phyloP scores from a whole-genome alignment of 2,113 vertebrate genomes.

The Cairina moschata region DNA sequence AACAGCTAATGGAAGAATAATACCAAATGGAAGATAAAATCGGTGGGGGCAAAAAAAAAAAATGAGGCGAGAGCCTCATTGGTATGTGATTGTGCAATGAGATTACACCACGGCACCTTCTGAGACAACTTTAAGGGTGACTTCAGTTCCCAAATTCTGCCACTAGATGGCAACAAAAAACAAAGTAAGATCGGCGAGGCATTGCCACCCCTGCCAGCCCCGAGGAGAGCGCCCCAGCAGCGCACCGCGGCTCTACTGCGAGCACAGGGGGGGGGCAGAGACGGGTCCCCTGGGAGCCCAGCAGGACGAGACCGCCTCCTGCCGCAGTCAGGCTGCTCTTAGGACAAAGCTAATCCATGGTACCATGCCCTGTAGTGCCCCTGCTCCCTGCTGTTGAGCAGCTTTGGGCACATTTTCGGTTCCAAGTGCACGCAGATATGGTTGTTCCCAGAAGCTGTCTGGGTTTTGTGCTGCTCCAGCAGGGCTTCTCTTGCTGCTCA shows the following conservation, averaged over 20 bases:
- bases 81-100: background rate
- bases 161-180: conserved; percentile 57
- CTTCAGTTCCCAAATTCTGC: background rate
- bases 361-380: background rate
- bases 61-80: background rate
- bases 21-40: background rate
- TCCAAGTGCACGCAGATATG: background rate
- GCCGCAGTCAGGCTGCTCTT: background rate
- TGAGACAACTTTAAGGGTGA: background rate
- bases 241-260: fast-evolving
- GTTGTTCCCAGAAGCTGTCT: background rate
- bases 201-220: background rate
- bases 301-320: background rate
- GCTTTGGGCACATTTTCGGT: background rate
- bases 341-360: background rate
- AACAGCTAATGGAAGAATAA: background rate
- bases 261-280: background rate
- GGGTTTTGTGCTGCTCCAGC: background rate
- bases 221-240: background rate
- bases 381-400: fast-evolving
- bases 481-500: background rate
- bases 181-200: background rate
- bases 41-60: too few relatives aligned
- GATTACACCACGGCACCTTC: background rate
- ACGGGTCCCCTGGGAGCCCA: background rate